Conservation (phyloP, 2,888 invertebrate species). For the Leptothorax acervorum region DNA sequence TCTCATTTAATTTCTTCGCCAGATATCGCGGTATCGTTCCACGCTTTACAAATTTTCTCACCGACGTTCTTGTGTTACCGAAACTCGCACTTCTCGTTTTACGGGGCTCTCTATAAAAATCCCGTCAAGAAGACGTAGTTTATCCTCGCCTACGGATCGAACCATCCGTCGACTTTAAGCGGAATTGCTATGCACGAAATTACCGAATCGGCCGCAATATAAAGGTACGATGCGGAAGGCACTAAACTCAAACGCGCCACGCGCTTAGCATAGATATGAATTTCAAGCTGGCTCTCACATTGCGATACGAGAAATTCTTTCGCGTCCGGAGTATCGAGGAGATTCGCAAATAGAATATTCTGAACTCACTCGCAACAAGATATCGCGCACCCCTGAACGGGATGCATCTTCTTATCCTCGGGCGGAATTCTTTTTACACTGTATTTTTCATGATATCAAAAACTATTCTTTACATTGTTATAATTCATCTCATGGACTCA, state of each 20-base stretch:
- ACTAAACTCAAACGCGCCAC: constrained; percentile 72
- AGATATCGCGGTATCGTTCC: constrained; percentile 34
- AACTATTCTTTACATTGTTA: neutral
- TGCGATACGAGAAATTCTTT: constrained; percentile 73
- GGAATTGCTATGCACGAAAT: constrained; percentile 67
- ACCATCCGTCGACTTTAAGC: constrained; percentile 37
- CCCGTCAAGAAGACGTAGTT: constrained; percentile 27
- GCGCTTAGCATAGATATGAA: constrained; percentile 82
- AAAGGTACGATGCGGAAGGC: constrained; percentile 70
- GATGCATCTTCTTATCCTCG: constrained; percentile 14
- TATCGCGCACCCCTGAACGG: constrained; percentile 59
- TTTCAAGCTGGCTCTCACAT: constrained; percentile 73
- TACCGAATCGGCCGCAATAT: constrained; percentile 69
- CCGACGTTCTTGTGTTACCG: too few species aligned
- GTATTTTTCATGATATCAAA: constrained; percentile 3
- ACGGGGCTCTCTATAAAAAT: constrained; percentile 13
- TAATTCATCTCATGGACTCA: neutral
- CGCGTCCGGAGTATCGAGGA: constrained; percentile 67
- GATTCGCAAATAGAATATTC: constrained; percentile 75
- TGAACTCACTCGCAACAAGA: constrained; percentile 63
- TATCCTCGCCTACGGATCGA: constrained; percentile 45
- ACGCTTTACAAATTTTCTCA: constrained; percentile 8
- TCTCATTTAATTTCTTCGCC: constrained; percentile 40
- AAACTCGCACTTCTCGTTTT: too few species aligned
- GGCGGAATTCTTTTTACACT: constrained; percentile 29